Evolutionary conservation across 2,113 vertebrate genomes (phyloP).

Genomic region (Chlamydotis undulata): DNA sequence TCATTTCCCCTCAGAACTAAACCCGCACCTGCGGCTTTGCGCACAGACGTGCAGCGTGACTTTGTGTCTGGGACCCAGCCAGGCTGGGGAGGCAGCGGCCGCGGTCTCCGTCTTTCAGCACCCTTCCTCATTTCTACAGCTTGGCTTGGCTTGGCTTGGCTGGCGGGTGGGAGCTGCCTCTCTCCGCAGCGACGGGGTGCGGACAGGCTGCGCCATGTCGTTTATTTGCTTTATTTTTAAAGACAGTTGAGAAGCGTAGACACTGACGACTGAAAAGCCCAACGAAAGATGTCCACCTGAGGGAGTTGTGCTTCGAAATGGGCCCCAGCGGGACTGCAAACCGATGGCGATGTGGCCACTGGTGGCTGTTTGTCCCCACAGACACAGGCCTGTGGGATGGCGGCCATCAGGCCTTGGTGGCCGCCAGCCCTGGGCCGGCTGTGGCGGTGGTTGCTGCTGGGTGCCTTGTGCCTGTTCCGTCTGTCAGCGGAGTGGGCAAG

Average conservation of each 20-base stretch:
- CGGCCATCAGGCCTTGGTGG: not conserved
- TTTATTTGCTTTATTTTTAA: not conserved
- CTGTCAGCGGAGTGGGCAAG: not conserved
- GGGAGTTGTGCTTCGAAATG: not conserved
- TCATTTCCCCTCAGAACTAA: not conserved
- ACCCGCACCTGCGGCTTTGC: not conserved
- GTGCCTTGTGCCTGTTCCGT: too few relatives aligned
- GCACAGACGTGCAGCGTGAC: accelerated
- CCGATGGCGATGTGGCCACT: accelerated
- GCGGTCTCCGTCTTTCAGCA: not conserved
- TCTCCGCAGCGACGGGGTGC: accelerated
- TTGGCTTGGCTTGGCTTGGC: not conserved
- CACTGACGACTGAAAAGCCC: not conserved
- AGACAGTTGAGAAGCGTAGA: not conserved
- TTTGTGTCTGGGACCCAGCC: not conserved
- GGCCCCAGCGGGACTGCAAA: not conserved
- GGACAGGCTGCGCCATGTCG: accelerated
- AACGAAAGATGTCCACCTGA: accelerated
- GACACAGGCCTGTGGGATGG: not conserved
- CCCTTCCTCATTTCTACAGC: not conserved
- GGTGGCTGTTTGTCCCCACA: not conserved
- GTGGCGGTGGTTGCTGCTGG: not conserved
- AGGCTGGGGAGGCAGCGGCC: not conserved
- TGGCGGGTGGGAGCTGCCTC: not conserved
- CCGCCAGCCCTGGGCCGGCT: not conserved